These are phyloP conservation scores for Aporophyla lueneburgensis DNA, from an alignment of 2,888 invertebrate genomes.

Conservation along the genomic window DNA sequence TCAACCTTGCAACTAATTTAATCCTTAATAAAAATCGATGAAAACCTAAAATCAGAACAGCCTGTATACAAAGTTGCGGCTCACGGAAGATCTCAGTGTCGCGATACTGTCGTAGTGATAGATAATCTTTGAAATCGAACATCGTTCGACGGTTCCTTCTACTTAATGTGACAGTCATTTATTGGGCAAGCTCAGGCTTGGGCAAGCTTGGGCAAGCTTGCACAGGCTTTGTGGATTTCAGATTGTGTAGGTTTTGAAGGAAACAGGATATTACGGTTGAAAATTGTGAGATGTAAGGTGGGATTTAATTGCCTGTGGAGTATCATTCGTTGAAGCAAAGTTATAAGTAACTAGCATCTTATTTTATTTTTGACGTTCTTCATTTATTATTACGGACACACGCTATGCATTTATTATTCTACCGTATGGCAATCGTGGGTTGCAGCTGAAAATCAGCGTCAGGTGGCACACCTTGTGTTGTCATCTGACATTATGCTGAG, in stretches of 20 bases:
- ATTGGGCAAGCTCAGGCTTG: constrained; percentile 58
- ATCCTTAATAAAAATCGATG: background rate
- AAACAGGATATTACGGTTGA: constrained; percentile 13
- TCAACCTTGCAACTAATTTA: background rate
- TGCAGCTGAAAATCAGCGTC: no score
- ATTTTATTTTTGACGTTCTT: no score
- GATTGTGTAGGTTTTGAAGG: constrained; percentile 34
- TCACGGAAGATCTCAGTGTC: constrained; percentile 77
- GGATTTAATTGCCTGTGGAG: no score
- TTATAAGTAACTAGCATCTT: no score
- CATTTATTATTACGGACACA: no score
- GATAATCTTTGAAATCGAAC: constrained; percentile 89
- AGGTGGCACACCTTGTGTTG: no score
- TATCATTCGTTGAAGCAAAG: no score
- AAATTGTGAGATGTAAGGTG: background rate
- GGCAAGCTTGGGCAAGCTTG: constrained; percentile 45
- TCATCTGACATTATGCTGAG: no score
- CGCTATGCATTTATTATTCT: no score
- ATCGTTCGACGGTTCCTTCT: constrained; percentile 83
- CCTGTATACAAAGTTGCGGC: constrained; percentile 72
- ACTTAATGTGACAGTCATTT: constrained; percentile 76
- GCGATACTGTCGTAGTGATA: constrained; percentile 88
- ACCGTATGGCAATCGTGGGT: no score
- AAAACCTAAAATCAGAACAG: constrained; percentile 57
- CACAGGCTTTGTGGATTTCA: constrained; percentile 30